Evolutionary conservation across 2,113 vertebrate species (phyloP).

Genomic region (Eleginops maclovinus): DNA sequence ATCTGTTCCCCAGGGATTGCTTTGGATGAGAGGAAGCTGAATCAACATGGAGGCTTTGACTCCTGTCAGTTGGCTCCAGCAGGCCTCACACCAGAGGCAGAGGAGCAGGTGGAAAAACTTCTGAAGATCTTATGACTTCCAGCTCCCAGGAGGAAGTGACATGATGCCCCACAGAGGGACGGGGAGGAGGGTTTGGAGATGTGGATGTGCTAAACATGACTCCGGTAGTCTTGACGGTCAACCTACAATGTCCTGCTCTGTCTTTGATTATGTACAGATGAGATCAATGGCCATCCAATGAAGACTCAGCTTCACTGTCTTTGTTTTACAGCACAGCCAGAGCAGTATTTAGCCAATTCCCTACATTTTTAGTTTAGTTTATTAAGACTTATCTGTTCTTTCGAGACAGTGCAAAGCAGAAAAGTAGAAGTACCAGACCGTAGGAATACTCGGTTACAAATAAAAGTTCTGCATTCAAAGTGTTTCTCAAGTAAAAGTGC

Average conservation of each 20-base stretch:
- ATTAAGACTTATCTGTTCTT: background rate
- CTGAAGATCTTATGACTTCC: conserved; percentile 59
- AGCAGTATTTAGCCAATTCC: background rate
- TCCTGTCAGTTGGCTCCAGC: conserved; percentile 50
- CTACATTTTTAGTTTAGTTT: background rate
- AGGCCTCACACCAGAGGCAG: conserved; percentile 52
- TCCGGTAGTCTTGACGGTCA: background rate
- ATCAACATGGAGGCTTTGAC: conserved; percentile 76
- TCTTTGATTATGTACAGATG: conserved; percentile 33
- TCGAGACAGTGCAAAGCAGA: background rate
- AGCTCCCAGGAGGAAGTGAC: conserved; percentile 75
- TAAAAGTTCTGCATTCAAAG: no score
- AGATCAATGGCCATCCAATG: background rate
- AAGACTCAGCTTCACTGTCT: background rate
- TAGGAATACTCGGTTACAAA: no score
- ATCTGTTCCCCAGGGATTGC: conserved; percentile 68
- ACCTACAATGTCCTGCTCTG: background rate
- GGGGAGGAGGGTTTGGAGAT: background rate
- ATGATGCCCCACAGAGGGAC: conserved; percentile 53
- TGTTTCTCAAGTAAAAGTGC: no score
- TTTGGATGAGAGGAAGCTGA: conserved; percentile 79
- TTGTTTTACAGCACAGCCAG: background rate
- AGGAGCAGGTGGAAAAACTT: conserved; percentile 80
- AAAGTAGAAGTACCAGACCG: no score
- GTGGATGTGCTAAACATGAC: conserved; percentile 8